phyloP scores from a whole-genome alignment of 2,113 vertebrate genomes.

The Nettapus auritus region DNA sequence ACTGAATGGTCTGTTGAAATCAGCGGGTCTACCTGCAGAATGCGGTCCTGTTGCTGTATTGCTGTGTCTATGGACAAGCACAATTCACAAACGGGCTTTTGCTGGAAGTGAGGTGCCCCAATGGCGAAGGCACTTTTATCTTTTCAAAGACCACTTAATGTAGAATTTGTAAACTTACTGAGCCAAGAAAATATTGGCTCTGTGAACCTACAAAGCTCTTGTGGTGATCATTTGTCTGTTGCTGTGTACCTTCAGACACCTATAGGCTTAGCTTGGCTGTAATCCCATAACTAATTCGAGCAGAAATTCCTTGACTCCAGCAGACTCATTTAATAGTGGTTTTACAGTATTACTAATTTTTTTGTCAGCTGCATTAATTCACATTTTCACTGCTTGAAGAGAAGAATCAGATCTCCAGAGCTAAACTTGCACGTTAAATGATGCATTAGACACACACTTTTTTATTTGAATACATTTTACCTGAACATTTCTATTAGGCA shows the following conservation, averaged over 20 bases:
- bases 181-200: not conserved
- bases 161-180: not conserved
- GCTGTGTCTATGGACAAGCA: not conserved
- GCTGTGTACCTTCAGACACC: not conserved
- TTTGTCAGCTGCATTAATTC: not conserved
- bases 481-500: not conserved
- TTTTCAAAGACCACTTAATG: not conserved
- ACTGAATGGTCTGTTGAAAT: not conserved
- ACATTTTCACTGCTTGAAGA: not conserved
- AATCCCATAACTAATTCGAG: not conserved
- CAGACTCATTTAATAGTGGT: not conserved
- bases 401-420: not conserved
- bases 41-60: not conserved
- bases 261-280: not conserved
- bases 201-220: not conserved
- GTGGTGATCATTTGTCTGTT: slow-evolving; percentile 16
- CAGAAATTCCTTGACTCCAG: not conserved
- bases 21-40: not conserved
- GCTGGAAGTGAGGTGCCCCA: not conserved
- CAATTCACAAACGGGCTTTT: not conserved
- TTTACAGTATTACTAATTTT: not conserved
- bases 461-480: not conserved
- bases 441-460: not conserved
- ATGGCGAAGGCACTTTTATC: not conserved
- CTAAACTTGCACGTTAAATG: not conserved